Percentiles rank a stretch among this genome's conserved stretches.
phyloP scores from a whole-genome alignment of 1,140 invertebrate genomes.

The Lysiphlebus fabarum region DNA sequence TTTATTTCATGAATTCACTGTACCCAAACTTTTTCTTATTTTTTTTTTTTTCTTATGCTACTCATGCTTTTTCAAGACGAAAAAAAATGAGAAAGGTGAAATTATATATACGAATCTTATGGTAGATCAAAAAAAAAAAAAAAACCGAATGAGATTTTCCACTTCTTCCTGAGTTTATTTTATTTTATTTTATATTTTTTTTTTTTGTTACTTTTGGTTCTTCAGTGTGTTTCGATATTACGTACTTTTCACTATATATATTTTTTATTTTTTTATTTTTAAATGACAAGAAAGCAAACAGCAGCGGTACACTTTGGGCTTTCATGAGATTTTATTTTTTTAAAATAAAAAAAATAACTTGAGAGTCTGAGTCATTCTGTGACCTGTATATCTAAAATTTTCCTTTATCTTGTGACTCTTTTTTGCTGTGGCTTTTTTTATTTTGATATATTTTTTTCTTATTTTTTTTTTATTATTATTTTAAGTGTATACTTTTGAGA shows the following conservation, averaged over 20 bases:
- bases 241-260: conserved; percentile 10
- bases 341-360: background rate
- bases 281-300: background rate
- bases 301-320: conserved; percentile 8
- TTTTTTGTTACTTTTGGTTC: background rate
- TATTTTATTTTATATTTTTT: conserved; percentile 5
- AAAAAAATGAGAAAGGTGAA: background rate
- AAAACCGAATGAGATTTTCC: conserved; percentile 12
- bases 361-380: conserved; percentile 9
- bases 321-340: conserved; percentile 15
- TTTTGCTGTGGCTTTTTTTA: no score
- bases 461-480: conserved; percentile 10
- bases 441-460: no score
- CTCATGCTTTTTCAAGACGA: conserved; percentile 2
- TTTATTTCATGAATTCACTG: conserved; percentile 10
- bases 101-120: no score
- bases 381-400: background rate
- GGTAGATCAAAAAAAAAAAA: background rate
- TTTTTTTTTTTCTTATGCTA: background rate
- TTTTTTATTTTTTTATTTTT: conserved; percentile 5
- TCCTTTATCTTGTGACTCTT: background rate
- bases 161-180: background rate
- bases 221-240: conserved; percentile 13
- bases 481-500: conserved; percentile 1
- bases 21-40: conserved; percentile 1